Evolutionary conservation across 1,140 invertebrate genomes (phyloP).

Genomic region (Bilobella aurantiaca): DNA sequence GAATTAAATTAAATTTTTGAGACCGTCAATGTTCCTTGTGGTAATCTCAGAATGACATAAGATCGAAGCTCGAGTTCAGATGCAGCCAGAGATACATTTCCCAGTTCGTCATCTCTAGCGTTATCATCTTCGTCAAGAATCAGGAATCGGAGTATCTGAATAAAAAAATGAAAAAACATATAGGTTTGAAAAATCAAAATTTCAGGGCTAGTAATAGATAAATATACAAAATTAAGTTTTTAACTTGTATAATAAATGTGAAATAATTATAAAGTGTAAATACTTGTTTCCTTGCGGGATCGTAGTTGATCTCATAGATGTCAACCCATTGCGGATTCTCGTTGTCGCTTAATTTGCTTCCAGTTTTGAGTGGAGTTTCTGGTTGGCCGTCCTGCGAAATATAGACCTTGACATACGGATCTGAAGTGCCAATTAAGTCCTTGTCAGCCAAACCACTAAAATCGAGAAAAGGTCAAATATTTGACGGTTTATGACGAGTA

Average conservation of each 20-base stretch:
- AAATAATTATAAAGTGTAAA: no score
- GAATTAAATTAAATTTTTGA: constrained; percentile 2
- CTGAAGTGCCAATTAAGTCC: constrained; percentile 2
- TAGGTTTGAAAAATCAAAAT: no score
- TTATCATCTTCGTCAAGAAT: constrained; percentile 30
- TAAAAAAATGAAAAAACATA: no score
- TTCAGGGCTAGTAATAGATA: not conserved
- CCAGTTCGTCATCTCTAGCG: constrained; percentile 27
- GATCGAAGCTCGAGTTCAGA: not conserved
- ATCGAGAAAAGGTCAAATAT: not conserved
- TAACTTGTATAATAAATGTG: no score
- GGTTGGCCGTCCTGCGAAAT: constrained; percentile 7
- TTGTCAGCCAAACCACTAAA: not conserved
- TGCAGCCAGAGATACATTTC: not conserved
- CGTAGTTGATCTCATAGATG: constrained; percentile 25
- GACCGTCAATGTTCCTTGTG: not conserved
- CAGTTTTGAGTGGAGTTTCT: constrained; percentile 18
- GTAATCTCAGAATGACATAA: not conserved
- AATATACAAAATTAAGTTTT: not conserved
- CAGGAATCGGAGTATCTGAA: constrained; percentile 28
- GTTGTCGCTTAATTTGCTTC: constrained; percentile 18
- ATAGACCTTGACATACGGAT: constrained; percentile 26
- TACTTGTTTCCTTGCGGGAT: constrained; percentile 6
- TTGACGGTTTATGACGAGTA: not conserved
- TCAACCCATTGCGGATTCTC: constrained; percentile 29